A percentile compares a stretch with the other conserved stretches of the same genome.
Conservation (phyloP, 2,113 vertebrate genomes). For the Thalassarche chlororhynchos region DNA sequence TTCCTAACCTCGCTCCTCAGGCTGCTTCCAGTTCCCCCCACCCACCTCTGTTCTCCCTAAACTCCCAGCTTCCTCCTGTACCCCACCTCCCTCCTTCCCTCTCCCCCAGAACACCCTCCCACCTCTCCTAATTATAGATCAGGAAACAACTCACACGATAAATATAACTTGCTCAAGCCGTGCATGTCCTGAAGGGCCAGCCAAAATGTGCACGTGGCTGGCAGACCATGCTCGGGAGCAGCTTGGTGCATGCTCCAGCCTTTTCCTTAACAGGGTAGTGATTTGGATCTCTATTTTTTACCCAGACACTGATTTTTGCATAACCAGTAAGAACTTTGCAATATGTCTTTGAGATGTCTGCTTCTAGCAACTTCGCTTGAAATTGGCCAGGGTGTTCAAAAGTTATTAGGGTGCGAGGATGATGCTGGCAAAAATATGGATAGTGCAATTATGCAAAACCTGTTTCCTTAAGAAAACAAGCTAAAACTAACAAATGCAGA, state of each 20-base stretch:
- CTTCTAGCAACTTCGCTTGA: background rate
- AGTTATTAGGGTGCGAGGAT: background rate
- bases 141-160: background rate
- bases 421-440: background rate
- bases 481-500: background rate
- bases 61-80: background rate
- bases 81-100: background rate
- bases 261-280: background rate
- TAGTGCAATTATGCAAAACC: background rate
- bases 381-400: background rate
- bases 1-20: fast-evolving
- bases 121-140: background rate
- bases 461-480: constrained; percentile 6
- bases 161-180: background rate
- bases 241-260: background rate
- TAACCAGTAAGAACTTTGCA: background rate
- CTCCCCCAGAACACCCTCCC: background rate
- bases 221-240: fast-evolving
- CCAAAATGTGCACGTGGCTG: background rate
- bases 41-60: background rate
- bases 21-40: background rate
- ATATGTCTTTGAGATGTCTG: background rate
- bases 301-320: background rate
- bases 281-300: background rate
- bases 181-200: background rate